phyloP scores from a whole-genome alignment of 2,113 vertebrate species.

The Tauraco erythrolophus region DNA sequence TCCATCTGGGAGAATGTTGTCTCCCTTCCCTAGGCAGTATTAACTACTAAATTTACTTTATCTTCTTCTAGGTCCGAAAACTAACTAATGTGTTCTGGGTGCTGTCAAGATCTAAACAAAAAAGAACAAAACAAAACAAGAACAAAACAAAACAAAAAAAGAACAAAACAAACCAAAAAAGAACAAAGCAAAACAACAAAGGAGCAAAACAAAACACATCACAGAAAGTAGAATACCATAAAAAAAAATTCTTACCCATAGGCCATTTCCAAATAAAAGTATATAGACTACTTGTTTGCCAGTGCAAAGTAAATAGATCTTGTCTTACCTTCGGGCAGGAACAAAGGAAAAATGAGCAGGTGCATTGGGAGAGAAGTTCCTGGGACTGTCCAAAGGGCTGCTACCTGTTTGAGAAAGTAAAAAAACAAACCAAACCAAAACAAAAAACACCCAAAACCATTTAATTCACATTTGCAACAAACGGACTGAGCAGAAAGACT shows the following conservation, averaged over 20 bases:
- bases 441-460: background rate
- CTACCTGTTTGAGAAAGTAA: constrained; percentile 80
- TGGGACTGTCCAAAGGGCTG: constrained; percentile 95
- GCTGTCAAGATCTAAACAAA: background rate
- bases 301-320: background rate
- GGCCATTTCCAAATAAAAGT: background rate
- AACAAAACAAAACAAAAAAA: background rate
- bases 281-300: background rate
- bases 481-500: background rate
- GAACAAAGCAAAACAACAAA: too few relatives aligned
- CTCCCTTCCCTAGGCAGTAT: background rate
- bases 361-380: constrained; percentile 97
- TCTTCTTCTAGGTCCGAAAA: background rate
- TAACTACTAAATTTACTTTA: background rate
- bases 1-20: rapidly evolving
- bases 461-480: background rate
- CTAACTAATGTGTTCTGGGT: background rate
- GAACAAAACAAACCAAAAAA: too few relatives aligned
- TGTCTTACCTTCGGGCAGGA: constrained; percentile 92
- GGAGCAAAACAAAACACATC: too few relatives aligned
- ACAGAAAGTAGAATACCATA: background rate
- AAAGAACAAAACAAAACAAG: background rate
- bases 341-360: constrained; percentile 97
- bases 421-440: background rate
- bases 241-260: background rate